These are phyloP conservation scores for Chloropsis cyanopogon DNA, from an alignment of 2,113 vertebrate genomes.

Conservation along the genomic window DNA sequence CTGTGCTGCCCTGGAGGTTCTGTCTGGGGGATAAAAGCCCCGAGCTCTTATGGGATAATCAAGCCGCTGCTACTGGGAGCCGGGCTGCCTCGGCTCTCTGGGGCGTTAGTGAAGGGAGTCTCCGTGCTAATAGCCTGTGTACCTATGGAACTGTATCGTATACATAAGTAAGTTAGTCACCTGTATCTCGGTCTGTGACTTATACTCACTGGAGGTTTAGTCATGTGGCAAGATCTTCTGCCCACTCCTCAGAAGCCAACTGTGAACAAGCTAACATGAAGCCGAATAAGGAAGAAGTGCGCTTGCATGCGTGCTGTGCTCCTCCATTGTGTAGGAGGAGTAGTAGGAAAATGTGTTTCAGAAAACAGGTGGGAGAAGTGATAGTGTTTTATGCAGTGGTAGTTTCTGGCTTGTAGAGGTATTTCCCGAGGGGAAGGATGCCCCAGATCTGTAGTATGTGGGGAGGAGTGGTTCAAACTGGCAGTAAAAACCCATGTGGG, in stretches of 20 bases:
- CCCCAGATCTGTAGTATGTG: not conserved
- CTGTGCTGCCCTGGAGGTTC: not conserved
- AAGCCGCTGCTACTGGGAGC: not conserved
- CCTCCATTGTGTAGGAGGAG: constrained; percentile 18
- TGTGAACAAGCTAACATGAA: not conserved
- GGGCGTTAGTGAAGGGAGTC: not conserved
- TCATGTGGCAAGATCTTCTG: constrained; percentile 12
- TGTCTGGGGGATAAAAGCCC: not conserved
- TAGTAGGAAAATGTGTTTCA: constrained; percentile 29
- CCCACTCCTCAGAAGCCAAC: constrained; percentile 1
- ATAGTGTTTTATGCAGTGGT: constrained; percentile 8
- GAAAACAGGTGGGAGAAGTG: constrained; percentile 29
- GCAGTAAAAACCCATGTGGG: not conserved
- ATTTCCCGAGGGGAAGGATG: constrained; percentile 20
- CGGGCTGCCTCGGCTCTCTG: not conserved
- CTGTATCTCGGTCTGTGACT: not conserved
- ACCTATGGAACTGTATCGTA: not conserved
- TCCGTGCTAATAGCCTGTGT: not conserved
- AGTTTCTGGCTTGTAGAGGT: constrained; percentile 37
- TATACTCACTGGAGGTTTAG: not conserved
- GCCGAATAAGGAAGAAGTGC: constrained; percentile 38
- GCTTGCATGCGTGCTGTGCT: not conserved
- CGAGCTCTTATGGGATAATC: not conserved
- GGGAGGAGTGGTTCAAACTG: not conserved
- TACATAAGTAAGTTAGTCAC: not conserved